Evolutionary conservation across 2,797 vertebrate species (phyloP), one percentile per base, ranked within the genome.

Genomic region (Simalia tracyae): DNA sequence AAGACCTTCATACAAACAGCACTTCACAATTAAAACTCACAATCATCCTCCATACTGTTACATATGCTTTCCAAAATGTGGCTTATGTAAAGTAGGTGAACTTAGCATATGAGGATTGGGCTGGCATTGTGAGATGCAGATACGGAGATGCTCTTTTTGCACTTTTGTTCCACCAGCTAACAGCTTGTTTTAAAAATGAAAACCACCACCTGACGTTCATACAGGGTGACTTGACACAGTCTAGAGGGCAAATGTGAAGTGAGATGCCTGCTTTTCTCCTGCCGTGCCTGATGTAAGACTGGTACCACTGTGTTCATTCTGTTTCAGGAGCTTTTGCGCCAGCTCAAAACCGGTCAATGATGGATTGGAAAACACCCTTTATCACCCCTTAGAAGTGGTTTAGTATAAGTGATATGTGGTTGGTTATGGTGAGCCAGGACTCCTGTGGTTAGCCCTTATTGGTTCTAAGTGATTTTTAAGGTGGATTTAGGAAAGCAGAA

Each of bases 361-460:
- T 88, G 76, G 72, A 92, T 81, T 92, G 60, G 36, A 59, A 90
- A 92, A 90, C 17, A 90, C 1, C 84, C 60, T 54, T 92, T 93
- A 15, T 61, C 90, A 26, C 64, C 66, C 94, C 36, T 81, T 95
- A 85, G 84, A 84, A 91, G 92, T 0, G 0, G 42, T 92, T 92
- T 68, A 61, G 5, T 3, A 22, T 56, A 46, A 88, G 92, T 26
- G 93, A 92, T 92, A 50, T 24, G 19, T 56, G 26, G 14, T 5
- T 0, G 0, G 22, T 93, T 92, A 72, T 22, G 56, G 87, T 86
- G 15, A 95, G 60, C 31, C 0, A 0, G 1, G 0, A 85, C 92
- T 95, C 94, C 46, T 93, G 84, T 86, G 84, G 31, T 90, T 84
- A 91, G 3, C 11, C 81, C 89, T 93, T 93, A 87, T 36, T 88